These are phyloP conservation scores for Aphelocoma coerulescens DNA, from an alignment of 2,113 vertebrate genomes.

Conservation along the genomic window DNA sequence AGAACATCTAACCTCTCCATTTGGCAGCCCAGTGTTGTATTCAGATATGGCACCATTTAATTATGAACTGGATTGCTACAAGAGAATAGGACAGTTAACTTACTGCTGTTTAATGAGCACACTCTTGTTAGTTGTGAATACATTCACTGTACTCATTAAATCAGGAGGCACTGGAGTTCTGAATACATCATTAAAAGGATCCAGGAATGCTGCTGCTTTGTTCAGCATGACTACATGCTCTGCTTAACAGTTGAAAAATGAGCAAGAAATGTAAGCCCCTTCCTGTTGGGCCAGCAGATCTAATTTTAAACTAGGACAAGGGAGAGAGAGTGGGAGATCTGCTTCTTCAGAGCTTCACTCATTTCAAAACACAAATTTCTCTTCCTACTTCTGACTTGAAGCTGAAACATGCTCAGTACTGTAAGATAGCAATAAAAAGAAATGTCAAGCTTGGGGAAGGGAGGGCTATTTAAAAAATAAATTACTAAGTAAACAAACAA, in stretches of 20 bases:
- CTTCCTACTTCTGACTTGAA: background rate
- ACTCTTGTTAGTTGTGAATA: constrained; percentile 40
- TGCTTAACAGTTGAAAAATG: background rate
- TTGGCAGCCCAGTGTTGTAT: background rate
- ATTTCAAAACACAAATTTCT: background rate
- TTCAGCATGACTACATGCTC: background rate
- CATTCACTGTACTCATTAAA: constrained; percentile 59
- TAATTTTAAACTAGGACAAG: background rate
- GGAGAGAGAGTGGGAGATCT: background rate
- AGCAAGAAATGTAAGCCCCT: background rate
- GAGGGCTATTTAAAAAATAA: background rate
- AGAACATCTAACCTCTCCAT: background rate
- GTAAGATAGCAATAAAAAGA: background rate
- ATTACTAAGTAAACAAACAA: background rate
- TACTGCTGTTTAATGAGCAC: constrained; percentile 49
- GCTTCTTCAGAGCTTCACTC: background rate
- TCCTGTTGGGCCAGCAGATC: background rate
- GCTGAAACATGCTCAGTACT: background rate
- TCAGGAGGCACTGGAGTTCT: constrained; percentile 35
- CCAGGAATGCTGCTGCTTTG: constrained; percentile 36
- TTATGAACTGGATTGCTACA: constrained; percentile 44
- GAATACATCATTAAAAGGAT: constrained; percentile 59
- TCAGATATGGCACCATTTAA: constrained; percentile 59
- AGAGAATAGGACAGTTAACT: constrained; percentile 64
- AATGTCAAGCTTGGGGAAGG: background rate